These are phyloP conservation scores for Bedellia somnulentella DNA, from an alignment of 2,888 invertebrate species.

Conservation along the genomic window DNA sequence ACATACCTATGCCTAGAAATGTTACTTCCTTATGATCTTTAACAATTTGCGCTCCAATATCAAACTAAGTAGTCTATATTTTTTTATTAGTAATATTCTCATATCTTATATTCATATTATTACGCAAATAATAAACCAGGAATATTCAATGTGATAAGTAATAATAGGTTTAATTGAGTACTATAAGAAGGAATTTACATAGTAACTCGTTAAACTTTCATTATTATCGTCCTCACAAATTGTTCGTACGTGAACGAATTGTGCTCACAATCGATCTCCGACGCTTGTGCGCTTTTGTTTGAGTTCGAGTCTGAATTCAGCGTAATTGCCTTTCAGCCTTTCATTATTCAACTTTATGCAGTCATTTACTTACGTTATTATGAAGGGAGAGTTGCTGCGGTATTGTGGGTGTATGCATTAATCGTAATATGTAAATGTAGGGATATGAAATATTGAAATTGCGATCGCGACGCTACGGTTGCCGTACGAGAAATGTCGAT, in stretches of 20 bases:
- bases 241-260: slow-evolving; percentile 54
- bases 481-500: too few species aligned
- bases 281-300: slow-evolving; percentile 50
- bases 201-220: slow-evolving; percentile 53
- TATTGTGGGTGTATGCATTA: slow-evolving; percentile 55
- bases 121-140: too few species aligned
- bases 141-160: slow-evolving; percentile 30
- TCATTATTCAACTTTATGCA: slow-evolving; percentile 61
- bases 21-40: slow-evolving; percentile 21
- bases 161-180: slow-evolving; percentile 50
- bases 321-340: slow-evolving; percentile 60
- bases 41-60: too few species aligned
- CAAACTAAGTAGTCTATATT: too few species aligned
- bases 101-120: too few species aligned
- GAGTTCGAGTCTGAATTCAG: slow-evolving; percentile 57
- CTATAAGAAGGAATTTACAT: slow-evolving; percentile 19
- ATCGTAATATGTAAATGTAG: slow-evolving; percentile 56
- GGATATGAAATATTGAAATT: slow-evolving; percentile 53
- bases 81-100: too few species aligned
- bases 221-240: slow-evolving; percentile 53
- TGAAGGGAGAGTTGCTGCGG: slow-evolving; percentile 47
- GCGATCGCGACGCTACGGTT: slow-evolving; percentile 30
- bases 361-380: slow-evolving; percentile 58
- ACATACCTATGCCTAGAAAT: slow-evolving; percentile 30
- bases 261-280: slow-evolving; percentile 52